Percentiles rank a stretch among this genome's conserved stretches.
Evolutionary conservation across 2,797 vertebrate species (phyloP).

Genomic region (Poliocrania exsul): DNA sequence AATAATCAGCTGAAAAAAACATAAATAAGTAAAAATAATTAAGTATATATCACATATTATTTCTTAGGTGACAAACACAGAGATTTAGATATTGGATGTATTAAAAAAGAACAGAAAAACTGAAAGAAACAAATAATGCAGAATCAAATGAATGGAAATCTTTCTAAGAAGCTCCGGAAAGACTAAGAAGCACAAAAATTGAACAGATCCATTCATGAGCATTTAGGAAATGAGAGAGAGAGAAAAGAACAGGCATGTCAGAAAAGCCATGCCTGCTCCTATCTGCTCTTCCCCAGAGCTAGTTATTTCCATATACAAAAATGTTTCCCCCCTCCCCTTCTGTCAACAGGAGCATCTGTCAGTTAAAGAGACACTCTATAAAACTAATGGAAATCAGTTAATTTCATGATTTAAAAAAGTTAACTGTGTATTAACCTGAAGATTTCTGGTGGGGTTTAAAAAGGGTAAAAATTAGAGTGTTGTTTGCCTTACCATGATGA

Average conservation of each 20-base stretch:
- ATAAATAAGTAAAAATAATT: not conserved
- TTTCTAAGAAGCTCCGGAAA: not conserved
- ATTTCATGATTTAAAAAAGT: not conserved
- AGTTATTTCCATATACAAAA: constrained; percentile 58
- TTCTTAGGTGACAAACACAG: not conserved
- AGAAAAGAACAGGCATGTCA: constrained; percentile 28
- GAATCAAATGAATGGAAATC: not conserved
- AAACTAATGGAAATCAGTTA: not conserved
- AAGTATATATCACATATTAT: not conserved
- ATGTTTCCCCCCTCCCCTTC: constrained; percentile 37
- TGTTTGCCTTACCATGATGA: constrained; percentile 77
- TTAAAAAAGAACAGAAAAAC: not conserved
- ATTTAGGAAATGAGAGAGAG: not conserved
- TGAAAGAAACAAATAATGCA: not conserved
- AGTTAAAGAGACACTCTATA: not conserved
- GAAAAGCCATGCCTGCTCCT: constrained; percentile 57
- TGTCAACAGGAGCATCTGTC: constrained; percentile 21
- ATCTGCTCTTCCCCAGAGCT: constrained; percentile 62
- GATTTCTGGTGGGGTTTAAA: not conserved
- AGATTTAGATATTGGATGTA: not conserved
- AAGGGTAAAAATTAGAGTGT: not conserved
- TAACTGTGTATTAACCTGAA: not conserved
- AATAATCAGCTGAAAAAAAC: not conserved
- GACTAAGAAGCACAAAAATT: not conserved
- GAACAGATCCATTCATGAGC: constrained; percentile 19